These are phyloP conservation scores for Atherinomorus stipes DNA, from an alignment of 2,113 vertebrate species.

Conservation along the genomic window DNA sequence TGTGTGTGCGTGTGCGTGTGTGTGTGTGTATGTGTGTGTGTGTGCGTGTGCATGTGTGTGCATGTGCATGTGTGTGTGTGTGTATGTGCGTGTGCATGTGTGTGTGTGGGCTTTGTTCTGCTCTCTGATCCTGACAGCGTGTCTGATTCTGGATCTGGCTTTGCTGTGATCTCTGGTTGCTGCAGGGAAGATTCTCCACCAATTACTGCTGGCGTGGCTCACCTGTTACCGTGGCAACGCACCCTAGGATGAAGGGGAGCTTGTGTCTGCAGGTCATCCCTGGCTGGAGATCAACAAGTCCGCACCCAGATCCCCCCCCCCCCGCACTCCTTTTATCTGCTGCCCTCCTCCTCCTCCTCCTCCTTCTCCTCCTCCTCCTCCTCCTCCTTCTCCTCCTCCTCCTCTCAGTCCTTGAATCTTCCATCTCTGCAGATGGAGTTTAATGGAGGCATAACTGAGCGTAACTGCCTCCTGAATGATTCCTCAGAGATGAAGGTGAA, in stretches of 20 bases:
- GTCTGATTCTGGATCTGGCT: background rate
- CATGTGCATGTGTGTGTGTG: no score
- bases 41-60: no score
- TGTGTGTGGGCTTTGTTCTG: no score
- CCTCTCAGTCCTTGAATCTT: background rate
- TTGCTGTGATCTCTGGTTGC: constrained; percentile 1
- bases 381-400: constrained; percentile 2
- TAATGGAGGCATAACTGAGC: constrained; percentile 67
- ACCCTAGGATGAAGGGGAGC: constrained; percentile 13
- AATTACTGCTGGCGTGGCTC: constrained; percentile 4
- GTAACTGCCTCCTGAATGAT: constrained; percentile 71
- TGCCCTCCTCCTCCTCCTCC: constrained; percentile 15
- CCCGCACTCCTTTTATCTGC: constrained; percentile 22
- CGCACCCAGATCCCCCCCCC: background rate
- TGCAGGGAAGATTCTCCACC: background rate
- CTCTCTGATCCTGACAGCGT: background rate
- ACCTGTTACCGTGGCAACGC: constrained; percentile 4
- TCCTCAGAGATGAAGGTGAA: constrained; percentile 65
- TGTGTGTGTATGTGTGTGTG: no score
- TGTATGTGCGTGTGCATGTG: background rate
- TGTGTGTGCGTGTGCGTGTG: no score
- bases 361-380: background rate
- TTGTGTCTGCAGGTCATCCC: constrained; percentile 23
- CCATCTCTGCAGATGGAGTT: constrained; percentile 73
- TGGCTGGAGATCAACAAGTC: constrained; percentile 4